These are phyloP conservation scores for Umimayanthus chanpuru DNA, from an alignment of 92 coral and sea anemone species.

Conservation along the genomic window DNA sequence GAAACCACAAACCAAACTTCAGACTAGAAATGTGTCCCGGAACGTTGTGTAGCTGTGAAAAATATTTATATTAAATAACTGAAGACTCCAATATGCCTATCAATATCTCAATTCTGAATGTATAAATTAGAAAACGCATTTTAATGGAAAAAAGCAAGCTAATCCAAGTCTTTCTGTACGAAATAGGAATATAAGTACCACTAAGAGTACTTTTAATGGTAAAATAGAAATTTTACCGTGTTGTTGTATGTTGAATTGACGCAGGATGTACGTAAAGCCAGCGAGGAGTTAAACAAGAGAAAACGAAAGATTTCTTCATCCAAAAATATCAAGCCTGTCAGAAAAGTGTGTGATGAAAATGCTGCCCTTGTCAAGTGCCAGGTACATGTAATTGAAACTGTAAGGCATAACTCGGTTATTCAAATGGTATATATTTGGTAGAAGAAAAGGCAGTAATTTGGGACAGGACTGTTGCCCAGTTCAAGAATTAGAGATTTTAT, in stretches of 20 bases:
- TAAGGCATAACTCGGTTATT: neutral
- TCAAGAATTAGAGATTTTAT: too few species aligned
- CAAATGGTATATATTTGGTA: too few species aligned
- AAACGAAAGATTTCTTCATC: constrained; percentile 51
- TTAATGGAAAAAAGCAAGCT: too few species aligned
- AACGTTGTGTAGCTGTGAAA: neutral
- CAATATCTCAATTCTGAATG: too few species aligned
- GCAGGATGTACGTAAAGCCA: constrained; percentile 85
- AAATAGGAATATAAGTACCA: neutral
- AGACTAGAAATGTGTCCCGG: too few species aligned
- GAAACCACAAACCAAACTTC: neutral
- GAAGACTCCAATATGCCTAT: too few species aligned
- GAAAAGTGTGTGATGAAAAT: constrained; percentile 77
- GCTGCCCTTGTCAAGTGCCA: constrained; percentile 89
- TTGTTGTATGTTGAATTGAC: neutral
- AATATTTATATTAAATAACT: too few species aligned
- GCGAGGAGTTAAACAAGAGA: constrained; percentile 73
- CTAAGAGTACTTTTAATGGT: neutral
- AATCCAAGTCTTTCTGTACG: neutral
- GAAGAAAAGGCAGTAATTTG: neutral
- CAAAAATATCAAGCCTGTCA: constrained; percentile 53
- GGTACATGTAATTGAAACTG: constrained; percentile 74
- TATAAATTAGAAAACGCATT: neutral
- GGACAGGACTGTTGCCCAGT: neutral
- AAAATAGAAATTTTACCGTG: neutral